A percentile compares a stretch with the other conserved stretches of the same genome.
These are phyloP conservation scores for Onychomys torridus DNA, from an alignment of 2,797 vertebrate species.

Conservation along the genomic window DNA sequence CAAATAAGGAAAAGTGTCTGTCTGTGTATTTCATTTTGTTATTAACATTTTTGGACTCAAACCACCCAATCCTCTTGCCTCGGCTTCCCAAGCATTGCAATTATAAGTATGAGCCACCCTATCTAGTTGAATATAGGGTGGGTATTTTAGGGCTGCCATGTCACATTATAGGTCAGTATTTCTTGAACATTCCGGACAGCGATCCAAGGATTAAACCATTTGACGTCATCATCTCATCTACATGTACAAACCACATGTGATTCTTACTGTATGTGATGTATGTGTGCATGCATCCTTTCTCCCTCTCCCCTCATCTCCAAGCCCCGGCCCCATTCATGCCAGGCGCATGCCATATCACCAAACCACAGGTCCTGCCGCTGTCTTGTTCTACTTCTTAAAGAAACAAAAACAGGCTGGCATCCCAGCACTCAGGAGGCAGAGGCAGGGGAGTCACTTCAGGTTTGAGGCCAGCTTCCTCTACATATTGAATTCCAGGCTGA, in stretches of 20 bases:
- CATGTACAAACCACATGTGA: neutral
- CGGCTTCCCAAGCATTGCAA: neutral
- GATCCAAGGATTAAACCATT: neutral
- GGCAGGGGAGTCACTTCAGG: neutral
- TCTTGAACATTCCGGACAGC: neutral
- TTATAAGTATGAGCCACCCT: neutral
- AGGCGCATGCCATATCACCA: neutral
- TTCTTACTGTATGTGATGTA: neutral
- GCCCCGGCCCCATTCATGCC: neutral
- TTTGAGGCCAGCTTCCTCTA: neutral
- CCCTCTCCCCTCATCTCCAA: no score
- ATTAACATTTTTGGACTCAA: neutral
- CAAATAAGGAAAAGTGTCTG: neutral
- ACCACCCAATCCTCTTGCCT: neutral
- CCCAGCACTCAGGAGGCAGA: neutral
- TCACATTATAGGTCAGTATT: neutral
- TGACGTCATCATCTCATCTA: neutral
- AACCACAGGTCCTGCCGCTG: no score
- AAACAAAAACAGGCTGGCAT: neutral
- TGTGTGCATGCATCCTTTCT: neutral
- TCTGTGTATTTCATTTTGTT: neutral
- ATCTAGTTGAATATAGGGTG: neutral
- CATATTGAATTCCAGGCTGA: neutral
- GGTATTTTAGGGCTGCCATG: neutral
- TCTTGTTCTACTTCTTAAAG: neutral